Percentiles rank a stretch among this genome's conserved stretches.
These are phyloP conservation scores for Heliconius melpomene DNA, from an alignment of 1,140 invertebrate genomes.

Conservation along the genomic window DNA sequence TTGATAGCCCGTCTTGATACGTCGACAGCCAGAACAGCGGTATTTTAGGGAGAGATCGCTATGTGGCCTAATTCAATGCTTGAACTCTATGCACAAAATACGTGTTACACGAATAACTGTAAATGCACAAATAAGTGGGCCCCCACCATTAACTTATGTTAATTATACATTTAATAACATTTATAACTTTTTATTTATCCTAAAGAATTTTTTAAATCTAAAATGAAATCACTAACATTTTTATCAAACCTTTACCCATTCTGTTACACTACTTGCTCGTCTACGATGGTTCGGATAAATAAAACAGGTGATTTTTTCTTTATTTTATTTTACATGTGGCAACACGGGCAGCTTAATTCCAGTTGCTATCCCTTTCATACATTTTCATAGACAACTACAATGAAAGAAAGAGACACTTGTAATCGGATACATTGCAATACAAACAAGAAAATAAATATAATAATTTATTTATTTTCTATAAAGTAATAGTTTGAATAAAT, in stretches of 20 bases:
- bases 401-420: conserved; percentile 9
- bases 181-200: conserved; percentile 57
- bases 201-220: conserved; percentile 51
- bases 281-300: conserved; percentile 41
- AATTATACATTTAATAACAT: conserved; percentile 53
- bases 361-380: conserved; percentile 14
- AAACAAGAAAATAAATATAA: not conserved
- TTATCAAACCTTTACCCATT: conserved; percentile 67
- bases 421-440: conserved; percentile 3
- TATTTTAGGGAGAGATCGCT: conserved; percentile 82
- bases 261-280: conserved; percentile 55
- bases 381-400: not conserved
- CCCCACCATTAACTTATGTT: conserved; percentile 53
- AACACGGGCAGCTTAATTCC: conserved; percentile 26
- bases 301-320: conserved; percentile 29
- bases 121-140: conserved; percentile 76
- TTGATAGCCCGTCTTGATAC: conserved; percentile 70
- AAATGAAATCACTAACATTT: conserved; percentile 71
- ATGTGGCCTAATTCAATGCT: conserved; percentile 82
- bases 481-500: not conserved
- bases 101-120: conserved; percentile 81
- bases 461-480: not conserved
- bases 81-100: conserved; percentile 81
- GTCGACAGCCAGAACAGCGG: conserved; percentile 81
- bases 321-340: conserved; percentile 29